A percentile compares a stretch with the other conserved stretches of the same genome.
Evolutionary conservation across 2,797 vertebrate species (phyloP).

Genomic region (Chanos chanos): DNA sequence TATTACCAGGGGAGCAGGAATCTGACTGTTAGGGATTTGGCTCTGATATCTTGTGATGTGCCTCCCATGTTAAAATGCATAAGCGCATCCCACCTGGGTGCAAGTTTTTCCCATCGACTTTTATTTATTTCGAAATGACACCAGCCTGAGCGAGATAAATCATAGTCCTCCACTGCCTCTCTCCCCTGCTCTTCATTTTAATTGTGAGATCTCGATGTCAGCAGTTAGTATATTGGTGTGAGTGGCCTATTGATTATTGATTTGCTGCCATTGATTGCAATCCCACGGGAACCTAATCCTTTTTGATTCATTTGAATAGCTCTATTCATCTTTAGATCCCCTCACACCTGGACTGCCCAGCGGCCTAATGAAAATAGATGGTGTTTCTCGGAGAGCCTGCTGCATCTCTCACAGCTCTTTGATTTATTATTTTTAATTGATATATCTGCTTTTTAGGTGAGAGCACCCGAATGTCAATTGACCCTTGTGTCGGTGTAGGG

Average conservation of each 20-base stretch:
- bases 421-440: slow-evolving; percentile 81
- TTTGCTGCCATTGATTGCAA: slow-evolving; percentile 74
- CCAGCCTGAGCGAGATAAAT: slow-evolving; percentile 72
- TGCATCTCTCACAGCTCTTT: slow-evolving; percentile 58
- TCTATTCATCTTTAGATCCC: slow-evolving; percentile 80
- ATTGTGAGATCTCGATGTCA: slow-evolving; percentile 81
- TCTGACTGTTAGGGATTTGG: slow-evolving; percentile 57
- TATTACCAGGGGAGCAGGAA: slow-evolving; percentile 38
- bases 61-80: slow-evolving; percentile 67
- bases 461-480: slow-evolving; percentile 70
- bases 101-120: slow-evolving; percentile 72
- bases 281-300: slow-evolving; percentile 77
- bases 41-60: slow-evolving; percentile 49
- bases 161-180: slow-evolving; percentile 69
- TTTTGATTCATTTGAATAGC: slow-evolving; percentile 85
- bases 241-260: slow-evolving; percentile 87
- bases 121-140: slow-evolving; percentile 76
- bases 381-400: slow-evolving; percentile 56
- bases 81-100: slow-evolving; percentile 60
- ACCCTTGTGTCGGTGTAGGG: slow-evolving; percentile 65
- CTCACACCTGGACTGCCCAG: slow-evolving; percentile 65
- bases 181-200: slow-evolving; percentile 72
- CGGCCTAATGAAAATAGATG: slow-evolving; percentile 80
- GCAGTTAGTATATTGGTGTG: slow-evolving; percentile 85
- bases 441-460: slow-evolving; percentile 73